phyloP scores from a whole-genome alignment of 2,888 invertebrate species.

The Philereme vetulata region DNA sequence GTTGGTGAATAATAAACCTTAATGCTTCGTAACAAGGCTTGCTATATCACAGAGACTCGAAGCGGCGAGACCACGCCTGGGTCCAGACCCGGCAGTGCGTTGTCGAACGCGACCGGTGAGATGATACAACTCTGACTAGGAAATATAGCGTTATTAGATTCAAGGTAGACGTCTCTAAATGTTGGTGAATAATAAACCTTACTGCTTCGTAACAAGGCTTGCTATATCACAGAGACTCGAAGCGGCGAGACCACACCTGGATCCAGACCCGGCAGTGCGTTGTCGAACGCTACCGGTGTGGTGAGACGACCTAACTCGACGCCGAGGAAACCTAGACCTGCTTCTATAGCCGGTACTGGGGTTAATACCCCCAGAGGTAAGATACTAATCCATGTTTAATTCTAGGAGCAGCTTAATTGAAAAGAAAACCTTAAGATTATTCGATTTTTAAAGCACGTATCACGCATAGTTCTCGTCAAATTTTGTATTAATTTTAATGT shows the following conservation, averaged over 20 bases:
- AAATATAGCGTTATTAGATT: constrained; percentile 63
- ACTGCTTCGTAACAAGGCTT: constrained; percentile 24
- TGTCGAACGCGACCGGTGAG: constrained; percentile 85
- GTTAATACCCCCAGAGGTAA: constrained; percentile 85
- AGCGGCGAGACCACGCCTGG: constrained; percentile 90
- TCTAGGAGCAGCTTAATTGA: no score
- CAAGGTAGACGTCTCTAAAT: constrained; percentile 7
- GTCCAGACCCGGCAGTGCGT: constrained; percentile 94
- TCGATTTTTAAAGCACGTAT: no score
- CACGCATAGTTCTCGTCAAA: no score
- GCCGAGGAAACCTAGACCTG: constrained; percentile 86
- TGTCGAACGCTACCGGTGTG: constrained; percentile 84
- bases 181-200: constrained; percentile 27
- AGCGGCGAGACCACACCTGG: constrained; percentile 90
- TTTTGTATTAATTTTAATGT: no score
- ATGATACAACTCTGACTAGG: constrained; percentile 79
- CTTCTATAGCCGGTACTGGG: constrained; percentile 91
- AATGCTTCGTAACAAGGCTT: constrained; percentile 24
- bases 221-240: constrained; percentile 82
- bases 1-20: constrained; percentile 27
- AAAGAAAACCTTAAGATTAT: no score
- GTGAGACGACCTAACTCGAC: constrained; percentile 81
- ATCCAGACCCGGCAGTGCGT: constrained; percentile 94
- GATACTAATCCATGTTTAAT: not conserved
- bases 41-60: constrained; percentile 82